Percentiles rank a stretch among this genome's conserved stretches.
Evolutionary conservation across 2,888 invertebrate species (phyloP).

Genomic region (Eupithecia abbreviata): DNA sequence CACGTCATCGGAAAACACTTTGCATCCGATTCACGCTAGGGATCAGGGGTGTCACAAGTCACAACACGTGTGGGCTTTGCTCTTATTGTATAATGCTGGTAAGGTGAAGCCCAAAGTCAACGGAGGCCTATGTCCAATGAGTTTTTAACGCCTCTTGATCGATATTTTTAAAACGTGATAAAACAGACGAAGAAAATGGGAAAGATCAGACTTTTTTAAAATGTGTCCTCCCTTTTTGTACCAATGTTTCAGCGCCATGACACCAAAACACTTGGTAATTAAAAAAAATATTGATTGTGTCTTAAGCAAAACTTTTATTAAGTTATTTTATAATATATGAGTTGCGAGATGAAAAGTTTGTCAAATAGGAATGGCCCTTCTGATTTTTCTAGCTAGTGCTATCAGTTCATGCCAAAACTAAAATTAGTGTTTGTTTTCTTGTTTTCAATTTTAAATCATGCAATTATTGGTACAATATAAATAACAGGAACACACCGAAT

Average conservation of each 20-base stretch:
- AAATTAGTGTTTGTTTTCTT: neutral
- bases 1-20: slow-evolving; percentile 59
- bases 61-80: slow-evolving; percentile 9
- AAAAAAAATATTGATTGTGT: neutral
- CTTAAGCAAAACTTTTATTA: neutral
- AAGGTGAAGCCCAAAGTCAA: neutral
- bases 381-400: neutral
- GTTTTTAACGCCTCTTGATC: neutral
- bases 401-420: neutral
- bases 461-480: neutral
- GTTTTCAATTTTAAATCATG: neutral
- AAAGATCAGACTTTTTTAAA: neutral
- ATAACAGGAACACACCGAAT: neutral
- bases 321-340: neutral
- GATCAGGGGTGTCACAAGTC: slow-evolving; percentile 39
- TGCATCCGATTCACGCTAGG: slow-evolving; percentile 48
- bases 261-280: neutral
- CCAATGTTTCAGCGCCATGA: too few relatives aligned
- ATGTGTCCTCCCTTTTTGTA: neutral
- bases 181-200: neutral
- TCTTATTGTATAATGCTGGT: neutral
- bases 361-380: neutral
- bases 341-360: neutral
- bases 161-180: neutral
- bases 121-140: neutral